Conservation (phyloP, 2,888 invertebrate genomes). For the Drosophila yooni region DNA sequence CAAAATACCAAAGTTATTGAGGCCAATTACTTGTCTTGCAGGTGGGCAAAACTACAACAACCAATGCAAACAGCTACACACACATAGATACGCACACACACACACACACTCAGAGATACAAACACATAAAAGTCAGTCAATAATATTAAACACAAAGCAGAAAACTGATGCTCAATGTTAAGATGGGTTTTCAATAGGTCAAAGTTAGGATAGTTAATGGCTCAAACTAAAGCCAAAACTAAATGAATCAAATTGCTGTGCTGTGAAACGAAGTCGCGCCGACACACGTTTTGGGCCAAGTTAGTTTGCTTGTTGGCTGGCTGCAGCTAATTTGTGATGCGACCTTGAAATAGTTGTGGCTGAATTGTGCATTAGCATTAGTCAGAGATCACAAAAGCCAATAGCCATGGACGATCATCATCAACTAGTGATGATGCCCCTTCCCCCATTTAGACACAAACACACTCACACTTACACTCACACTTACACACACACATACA, state of each 20-base stretch:
- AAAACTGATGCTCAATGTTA: slow-evolving; percentile 14
- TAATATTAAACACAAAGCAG: slow-evolving; percentile 2
- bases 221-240: slow-evolving; percentile 3
- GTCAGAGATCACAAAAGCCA: slow-evolving; percentile 65
- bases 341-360: slow-evolving; percentile 57
- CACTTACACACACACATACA: background rate
- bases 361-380: slow-evolving; percentile 64
- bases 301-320: slow-evolving; percentile 10
- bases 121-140: slow-evolving; percentile 5
- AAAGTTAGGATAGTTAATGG: slow-evolving; percentile 40
- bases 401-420: slow-evolving; percentile 55
- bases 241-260: slow-evolving; percentile 9
- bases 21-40: slow-evolving; percentile 81
- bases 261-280: slow-evolving; percentile 6
- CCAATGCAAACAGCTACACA: slow-evolving; percentile 8
- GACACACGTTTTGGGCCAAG: slow-evolving; percentile 18
- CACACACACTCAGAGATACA: background rate
- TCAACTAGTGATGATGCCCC: slow-evolving; percentile 9
- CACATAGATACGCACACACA: slow-evolving; percentile 12
- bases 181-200: slow-evolving; percentile 48
- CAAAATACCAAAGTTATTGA: slow-evolving; percentile 81
- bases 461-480: background rate
- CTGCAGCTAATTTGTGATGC: slow-evolving; percentile 53
- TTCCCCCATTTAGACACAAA: background rate
- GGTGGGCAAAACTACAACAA: slow-evolving; percentile 62